Evolutionary conservation across 1,140 invertebrate species (phyloP).

Genomic region (Atta cephalotes): DNA sequence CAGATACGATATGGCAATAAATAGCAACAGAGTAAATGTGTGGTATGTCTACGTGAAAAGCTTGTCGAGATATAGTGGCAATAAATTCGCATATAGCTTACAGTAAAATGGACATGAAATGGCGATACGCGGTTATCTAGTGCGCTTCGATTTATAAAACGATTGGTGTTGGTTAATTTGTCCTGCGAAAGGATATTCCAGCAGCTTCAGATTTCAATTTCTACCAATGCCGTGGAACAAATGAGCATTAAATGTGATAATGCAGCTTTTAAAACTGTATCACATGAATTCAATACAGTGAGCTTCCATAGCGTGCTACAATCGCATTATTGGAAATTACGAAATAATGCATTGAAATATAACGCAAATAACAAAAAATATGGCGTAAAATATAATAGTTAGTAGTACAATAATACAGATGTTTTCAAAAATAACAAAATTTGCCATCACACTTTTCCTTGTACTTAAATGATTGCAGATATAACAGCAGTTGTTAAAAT

Average conservation of each 20-base stretch:
- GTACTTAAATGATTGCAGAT: neutral
- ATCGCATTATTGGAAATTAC: constrained; percentile 42
- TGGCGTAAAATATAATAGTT: neutral
- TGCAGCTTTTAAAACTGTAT: constrained; percentile 52
- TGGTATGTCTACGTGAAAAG: constrained; percentile 43
- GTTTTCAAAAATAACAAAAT: neutral
- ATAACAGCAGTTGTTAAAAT: neutral
- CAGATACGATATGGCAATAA: constrained; percentile 16
- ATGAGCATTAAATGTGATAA: constrained; percentile 58
- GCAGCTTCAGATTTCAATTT: constrained; percentile 58
- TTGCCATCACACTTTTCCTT: neutral
- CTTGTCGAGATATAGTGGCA: constrained; percentile 44
- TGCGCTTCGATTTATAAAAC: constrained; percentile 51
- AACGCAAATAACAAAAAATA: constrained; percentile 18
- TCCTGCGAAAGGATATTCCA: constrained; percentile 44
- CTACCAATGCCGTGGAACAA: constrained; percentile 43
- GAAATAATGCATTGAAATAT: neutral
- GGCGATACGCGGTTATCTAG: constrained; percentile 53
- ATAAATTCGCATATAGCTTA: constrained; percentile 53
- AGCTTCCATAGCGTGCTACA: constrained; percentile 5
- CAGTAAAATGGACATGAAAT: constrained; percentile 50
- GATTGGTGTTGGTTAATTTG: constrained; percentile 48
- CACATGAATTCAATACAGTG: constrained; percentile 40
- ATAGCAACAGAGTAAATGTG: constrained; percentile 8
- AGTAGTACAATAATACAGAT: neutral